Evolutionary conservation across 1,140 invertebrate species (phyloP).

Genomic region (Brachionus rubens): DNA sequence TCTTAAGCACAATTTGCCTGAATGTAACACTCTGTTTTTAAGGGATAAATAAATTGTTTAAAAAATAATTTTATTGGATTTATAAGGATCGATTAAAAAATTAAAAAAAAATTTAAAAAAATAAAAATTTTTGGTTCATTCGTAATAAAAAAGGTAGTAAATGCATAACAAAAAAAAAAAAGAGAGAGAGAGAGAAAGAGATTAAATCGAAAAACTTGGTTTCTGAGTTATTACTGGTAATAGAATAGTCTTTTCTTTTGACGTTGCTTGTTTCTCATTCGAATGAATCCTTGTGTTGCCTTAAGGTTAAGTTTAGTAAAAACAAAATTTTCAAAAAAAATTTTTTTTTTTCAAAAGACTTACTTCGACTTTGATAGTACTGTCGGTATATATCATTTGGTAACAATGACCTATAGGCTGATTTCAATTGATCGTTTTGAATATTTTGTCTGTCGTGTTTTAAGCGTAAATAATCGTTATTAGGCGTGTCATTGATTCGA

Average conservation of each 20-base stretch:
- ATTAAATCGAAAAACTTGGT: constrained; percentile 32
- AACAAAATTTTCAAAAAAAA: neutral
- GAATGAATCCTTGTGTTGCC: neutral
- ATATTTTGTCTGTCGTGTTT: constrained; percentile 11
- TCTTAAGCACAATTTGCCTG: no score
- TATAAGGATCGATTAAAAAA: neutral
- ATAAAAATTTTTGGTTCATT: neutral
- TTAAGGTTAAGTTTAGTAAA: neutral
- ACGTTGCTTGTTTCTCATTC: neutral
- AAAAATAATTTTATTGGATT: neutral
- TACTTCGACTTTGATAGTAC: constrained; percentile 37
- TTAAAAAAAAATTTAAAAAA: neutral
- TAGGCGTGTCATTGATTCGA: neutral
- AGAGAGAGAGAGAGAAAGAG: neutral
- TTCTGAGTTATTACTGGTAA: constrained; percentile 43
- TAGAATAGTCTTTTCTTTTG: constrained; percentile 25
- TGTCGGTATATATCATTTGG: constrained; percentile 44
- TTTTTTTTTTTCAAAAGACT: neutral
- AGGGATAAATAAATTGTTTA: no score
- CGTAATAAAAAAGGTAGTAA: no score
- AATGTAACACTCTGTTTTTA: no score
- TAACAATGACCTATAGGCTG: constrained; percentile 17
- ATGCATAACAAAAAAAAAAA: neutral
- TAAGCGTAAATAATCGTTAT: neutral
- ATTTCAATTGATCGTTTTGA: constrained; percentile 13